Conservation (phyloP, 2,113 vertebrate species). For the Anhinga rufa region DNA sequence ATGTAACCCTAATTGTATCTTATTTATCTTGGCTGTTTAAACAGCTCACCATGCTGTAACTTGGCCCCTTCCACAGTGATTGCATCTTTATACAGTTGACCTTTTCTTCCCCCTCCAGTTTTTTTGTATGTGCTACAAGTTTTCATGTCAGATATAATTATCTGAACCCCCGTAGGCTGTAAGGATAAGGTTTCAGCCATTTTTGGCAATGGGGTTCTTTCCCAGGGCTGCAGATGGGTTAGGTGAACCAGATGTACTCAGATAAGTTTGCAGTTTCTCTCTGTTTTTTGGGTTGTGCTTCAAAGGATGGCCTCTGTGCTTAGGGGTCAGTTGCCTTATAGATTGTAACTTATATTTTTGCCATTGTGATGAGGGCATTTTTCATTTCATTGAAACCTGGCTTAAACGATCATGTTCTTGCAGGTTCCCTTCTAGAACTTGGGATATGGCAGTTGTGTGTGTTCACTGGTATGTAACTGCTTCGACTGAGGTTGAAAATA, state of each 20-base stretch:
- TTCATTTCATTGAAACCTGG: not conserved
- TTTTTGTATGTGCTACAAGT: slow-evolving; percentile 61
- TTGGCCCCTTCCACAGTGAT: slow-evolving; percentile 42
- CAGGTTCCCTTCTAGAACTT: not conserved
- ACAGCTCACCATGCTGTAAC: slow-evolving; percentile 50
- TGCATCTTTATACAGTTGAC: slow-evolving; percentile 61
- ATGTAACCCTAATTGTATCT: slow-evolving; percentile 46
- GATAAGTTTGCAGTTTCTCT: slow-evolving; percentile 50
- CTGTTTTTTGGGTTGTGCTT: slow-evolving; percentile 32
- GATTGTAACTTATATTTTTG: not conserved
- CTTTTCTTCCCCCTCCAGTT: slow-evolving; percentile 53
- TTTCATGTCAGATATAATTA: slow-evolving; percentile 66
- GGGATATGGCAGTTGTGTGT: not conserved
- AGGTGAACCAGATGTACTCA: slow-evolving; percentile 61
- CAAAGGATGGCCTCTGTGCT: slow-evolving; percentile 8
- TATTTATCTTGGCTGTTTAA: slow-evolving; percentile 60
- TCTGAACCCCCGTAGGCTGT: slow-evolving; percentile 60
- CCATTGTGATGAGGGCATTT: not conserved
- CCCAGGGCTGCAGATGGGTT: slow-evolving; percentile 54
- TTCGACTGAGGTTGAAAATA: not conserved
- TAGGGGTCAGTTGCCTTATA: slow-evolving; percentile 1
- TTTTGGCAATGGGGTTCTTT: slow-evolving; percentile 59
- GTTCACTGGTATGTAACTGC: not conserved
- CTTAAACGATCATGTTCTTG: not conserved
- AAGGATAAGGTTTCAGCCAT: slow-evolving; percentile 61